These are phyloP conservation scores for Lycaon pictus DNA, from an alignment of 2,113 vertebrate genomes.

Conservation along the genomic window DNA sequence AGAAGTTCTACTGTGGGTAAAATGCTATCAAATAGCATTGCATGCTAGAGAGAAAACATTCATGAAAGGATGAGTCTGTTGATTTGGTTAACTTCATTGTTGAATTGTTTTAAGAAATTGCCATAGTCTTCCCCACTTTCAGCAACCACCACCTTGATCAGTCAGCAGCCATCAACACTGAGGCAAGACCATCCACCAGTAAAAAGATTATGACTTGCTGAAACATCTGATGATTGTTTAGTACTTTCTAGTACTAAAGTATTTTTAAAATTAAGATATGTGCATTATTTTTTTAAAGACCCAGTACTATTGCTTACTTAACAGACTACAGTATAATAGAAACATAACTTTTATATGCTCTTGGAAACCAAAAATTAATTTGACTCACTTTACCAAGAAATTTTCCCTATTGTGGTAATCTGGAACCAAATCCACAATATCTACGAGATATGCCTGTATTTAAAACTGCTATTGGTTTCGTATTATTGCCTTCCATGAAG, in stretches of 20 bases:
- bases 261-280: too few relatives aligned
- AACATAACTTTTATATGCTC: too few relatives aligned
- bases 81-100: background rate
- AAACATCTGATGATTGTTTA: background rate
- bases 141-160: background rate
- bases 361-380: too few relatives aligned
- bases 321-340: too few relatives aligned
- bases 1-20: background rate
- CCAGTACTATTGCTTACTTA: too few relatives aligned
- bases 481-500: background rate
- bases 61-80: background rate
- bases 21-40: background rate
- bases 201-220: background rate
- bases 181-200: background rate
- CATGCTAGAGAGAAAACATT: background rate
- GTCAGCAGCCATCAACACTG: background rate
- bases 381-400: background rate
- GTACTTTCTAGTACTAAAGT: too few relatives aligned
- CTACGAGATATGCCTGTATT: background rate
- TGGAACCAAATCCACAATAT: background rate
- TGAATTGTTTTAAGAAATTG: background rate
- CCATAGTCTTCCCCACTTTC: background rate
- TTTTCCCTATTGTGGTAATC: background rate
- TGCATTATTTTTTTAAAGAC: too few relatives aligned
- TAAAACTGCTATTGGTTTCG: background rate